Base-by-base conservation (phyloP, 1,140 invertebrate species). In the Heliothis virescens region DNA sequence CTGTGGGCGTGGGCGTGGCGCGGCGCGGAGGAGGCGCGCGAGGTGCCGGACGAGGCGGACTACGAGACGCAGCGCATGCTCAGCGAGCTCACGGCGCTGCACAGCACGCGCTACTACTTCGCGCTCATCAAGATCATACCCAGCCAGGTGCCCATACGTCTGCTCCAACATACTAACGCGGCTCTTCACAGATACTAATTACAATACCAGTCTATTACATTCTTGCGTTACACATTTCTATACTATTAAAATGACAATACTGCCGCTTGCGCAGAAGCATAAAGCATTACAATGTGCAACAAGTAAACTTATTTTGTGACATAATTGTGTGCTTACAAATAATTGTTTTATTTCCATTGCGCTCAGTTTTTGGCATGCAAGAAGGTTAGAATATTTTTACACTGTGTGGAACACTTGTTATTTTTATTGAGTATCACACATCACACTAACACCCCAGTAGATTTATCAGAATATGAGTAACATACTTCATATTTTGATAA, bases 41-140 rank as follows among this genome's bases (percentile, higher is more conserved):
- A 96, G 88, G 94, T 89, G 91, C 91, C 95, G 18, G 97, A 98
- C 87, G 97, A 98, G 89, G 97, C 96, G 86, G 97, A 98, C 87
- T 97, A 96, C 89, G 97, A 97, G 88, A 96, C 96, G 15, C 97
- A 97, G 76, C 95, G 96, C 86, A 96, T 97, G 81, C 95, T 98
- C 13, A 96, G 96, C n/a, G 97, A 98, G 89, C 96, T 97, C 0
- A 97, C 98, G 12, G 97, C 98, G 12, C 96, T 97, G 13, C 97
- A 98, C 91, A 96, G 97, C 34, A 97, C 96, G 79, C 91, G 98
- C 83, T 99, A 98, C 93, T 99, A 99, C 94, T 99, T 99, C 95
- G 98, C 97, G 41, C 96, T 96, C 13, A 95, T 99, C 57, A 97
- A 97, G 92, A 95, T 99, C 41, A 96, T 97, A 29, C 96, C 98